A percentile compares a stretch with the other conserved stretches of the same genome.
These are phyloP conservation scores for Caenorhabditis macrosperma DNA, from an alignment of 2,888 invertebrate species.

Conservation along the genomic window DNA sequence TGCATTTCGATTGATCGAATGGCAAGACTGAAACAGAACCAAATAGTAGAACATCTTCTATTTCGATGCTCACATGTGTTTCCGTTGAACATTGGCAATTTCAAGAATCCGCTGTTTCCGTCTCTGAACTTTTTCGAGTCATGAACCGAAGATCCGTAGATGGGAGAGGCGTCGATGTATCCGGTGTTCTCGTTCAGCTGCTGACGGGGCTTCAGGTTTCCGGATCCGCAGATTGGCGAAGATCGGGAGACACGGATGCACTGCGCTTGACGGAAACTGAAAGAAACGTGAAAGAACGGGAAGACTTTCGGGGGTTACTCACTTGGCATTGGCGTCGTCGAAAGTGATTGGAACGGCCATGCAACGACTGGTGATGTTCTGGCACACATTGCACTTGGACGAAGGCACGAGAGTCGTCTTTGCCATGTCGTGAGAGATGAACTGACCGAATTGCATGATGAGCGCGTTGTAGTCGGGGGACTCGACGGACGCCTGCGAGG, in stretches of 20 bases:
- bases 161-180: constrained; percentile 92
- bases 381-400: constrained; percentile 77
- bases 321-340: constrained; percentile 73
- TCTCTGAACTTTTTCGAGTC: constrained; percentile 79
- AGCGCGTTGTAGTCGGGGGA: constrained; percentile 77
- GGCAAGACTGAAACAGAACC: constrained; percentile 76
- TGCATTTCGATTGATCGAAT: constrained; percentile 77
- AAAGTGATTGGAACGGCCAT: constrained; percentile 76
- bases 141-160: constrained; percentile 88
- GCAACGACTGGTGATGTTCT: constrained; percentile 78
- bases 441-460: constrained; percentile 78
- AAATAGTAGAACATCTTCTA: too few species aligned
- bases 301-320: not conserved
- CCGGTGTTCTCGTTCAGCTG: constrained; percentile 87
- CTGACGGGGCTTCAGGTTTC: constrained; percentile 93
- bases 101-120: constrained; percentile 75
- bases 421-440: constrained; percentile 78
- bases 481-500: constrained; percentile 75
- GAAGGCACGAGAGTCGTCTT: constrained; percentile 79
- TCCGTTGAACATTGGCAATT: constrained; percentile 76
- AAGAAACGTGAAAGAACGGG: constrained; percentile 60
- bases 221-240: constrained; percentile 96
- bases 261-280: constrained; percentile 74
- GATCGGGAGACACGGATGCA: constrained; percentile 84
- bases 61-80: constrained; percentile 32